These are phyloP conservation scores for Tetrax tetrax DNA, from an alignment of 2,113 vertebrate species.

Conservation along the genomic window DNA sequence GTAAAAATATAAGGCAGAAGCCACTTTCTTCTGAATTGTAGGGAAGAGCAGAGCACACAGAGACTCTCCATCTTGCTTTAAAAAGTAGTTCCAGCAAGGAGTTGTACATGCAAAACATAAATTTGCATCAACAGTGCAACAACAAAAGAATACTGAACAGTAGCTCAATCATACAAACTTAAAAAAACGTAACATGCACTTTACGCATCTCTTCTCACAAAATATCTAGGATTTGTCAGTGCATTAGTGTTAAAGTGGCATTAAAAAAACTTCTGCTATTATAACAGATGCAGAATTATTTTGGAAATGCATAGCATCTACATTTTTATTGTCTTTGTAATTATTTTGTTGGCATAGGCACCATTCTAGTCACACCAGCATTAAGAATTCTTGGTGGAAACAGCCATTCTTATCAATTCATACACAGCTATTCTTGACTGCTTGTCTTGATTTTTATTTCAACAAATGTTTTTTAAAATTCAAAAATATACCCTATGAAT, in stretches of 20 bases:
- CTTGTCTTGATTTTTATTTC: slow-evolving; percentile 68
- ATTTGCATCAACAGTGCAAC: slow-evolving; percentile 66
- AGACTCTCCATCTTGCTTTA: slow-evolving; percentile 47
- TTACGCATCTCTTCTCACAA: slow-evolving; percentile 76
- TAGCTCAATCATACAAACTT: slow-evolving; percentile 69
- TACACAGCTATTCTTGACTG: slow-evolving; percentile 70
- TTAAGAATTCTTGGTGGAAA: slow-evolving; percentile 76
- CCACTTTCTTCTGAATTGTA: slow-evolving; percentile 72
- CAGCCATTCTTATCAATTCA: slow-evolving; percentile 65
- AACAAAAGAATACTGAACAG: slow-evolving; percentile 67
- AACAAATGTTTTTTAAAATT: slow-evolving; percentile 78
- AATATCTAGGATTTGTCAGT: slow-evolving; percentile 83
- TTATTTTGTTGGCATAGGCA: slow-evolving; percentile 78
- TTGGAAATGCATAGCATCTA: slow-evolving; percentile 85
- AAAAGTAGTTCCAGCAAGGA: slow-evolving; percentile 63
- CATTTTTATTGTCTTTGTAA: slow-evolving; percentile 71
- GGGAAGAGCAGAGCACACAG: slow-evolving; percentile 53
- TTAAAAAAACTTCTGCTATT: slow-evolving; percentile 82
- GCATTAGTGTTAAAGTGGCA: slow-evolving; percentile 85
- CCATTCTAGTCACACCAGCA: slow-evolving; percentile 78
- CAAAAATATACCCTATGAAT: slow-evolving; percentile 84
- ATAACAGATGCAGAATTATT: slow-evolving; percentile 81
- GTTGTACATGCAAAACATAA: slow-evolving; percentile 70
- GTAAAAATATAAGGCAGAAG: slow-evolving; percentile 70
- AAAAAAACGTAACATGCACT: slow-evolving; percentile 52